Evolutionary conservation across 2,113 vertebrate species (phyloP).

Genomic region (Cyprinodon tularosa): DNA sequence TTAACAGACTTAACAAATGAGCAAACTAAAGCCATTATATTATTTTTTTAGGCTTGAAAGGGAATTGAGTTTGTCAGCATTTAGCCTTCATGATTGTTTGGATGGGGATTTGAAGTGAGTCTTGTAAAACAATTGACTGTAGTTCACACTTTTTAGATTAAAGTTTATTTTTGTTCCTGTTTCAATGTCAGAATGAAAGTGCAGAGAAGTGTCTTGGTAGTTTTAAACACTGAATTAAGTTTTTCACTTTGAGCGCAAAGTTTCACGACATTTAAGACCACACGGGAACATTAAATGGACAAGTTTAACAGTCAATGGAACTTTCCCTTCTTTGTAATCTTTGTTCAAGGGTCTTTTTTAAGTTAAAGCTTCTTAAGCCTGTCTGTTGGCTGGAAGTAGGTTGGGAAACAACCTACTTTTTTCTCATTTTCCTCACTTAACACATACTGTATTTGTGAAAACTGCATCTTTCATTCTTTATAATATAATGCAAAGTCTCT

Average conservation of each 20-base stretch:
- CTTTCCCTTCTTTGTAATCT: not conserved
- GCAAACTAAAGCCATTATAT: too few relatives aligned
- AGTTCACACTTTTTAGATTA: too few relatives aligned
- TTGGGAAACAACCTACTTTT: not conserved
- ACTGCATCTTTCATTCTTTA: not conserved
- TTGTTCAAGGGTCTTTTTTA: not conserved
- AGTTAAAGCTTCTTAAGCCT: not conserved
- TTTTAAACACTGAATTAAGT: not conserved
- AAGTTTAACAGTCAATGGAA: not conserved
- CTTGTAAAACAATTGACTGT: too few relatives aligned
- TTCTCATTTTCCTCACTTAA: not conserved
- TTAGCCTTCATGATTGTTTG: too few relatives aligned
- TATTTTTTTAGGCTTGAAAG: too few relatives aligned
- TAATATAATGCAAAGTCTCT: constrained; percentile 13
- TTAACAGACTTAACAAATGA: too few relatives aligned
- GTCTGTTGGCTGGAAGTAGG: constrained; percentile 29
- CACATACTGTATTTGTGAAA: not conserved
- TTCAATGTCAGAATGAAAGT: not conserved
- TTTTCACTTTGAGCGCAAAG: rapidly evolving
- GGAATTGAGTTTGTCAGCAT: too few relatives aligned
- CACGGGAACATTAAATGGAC: not conserved
- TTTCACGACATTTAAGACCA: not conserved
- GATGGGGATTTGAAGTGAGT: too few relatives aligned
- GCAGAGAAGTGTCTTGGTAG: not conserved
- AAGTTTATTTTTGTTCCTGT: not conserved